Evolutionary conservation across 1,140 invertebrate species (phyloP).

Genomic region (Pectinophora gossypiella): DNA sequence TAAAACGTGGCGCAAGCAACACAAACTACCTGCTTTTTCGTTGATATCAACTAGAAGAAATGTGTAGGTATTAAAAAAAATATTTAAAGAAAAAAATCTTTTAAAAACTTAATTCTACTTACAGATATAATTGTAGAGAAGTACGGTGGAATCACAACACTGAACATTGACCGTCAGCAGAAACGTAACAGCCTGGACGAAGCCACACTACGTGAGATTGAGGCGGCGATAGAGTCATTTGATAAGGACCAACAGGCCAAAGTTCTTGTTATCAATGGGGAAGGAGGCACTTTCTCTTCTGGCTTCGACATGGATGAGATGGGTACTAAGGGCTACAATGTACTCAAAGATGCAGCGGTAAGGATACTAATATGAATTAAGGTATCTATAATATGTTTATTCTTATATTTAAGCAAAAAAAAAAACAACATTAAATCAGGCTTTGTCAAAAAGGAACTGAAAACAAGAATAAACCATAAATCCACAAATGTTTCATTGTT

Average conservation of each 20-base stretch:
- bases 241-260: conserved; percentile 82
- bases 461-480: too few species aligned
- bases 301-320: conserved; percentile 90
- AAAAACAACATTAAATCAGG: too few species aligned
- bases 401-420: too few species aligned
- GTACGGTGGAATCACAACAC: conserved; percentile 79
- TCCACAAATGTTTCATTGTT: too few species aligned
- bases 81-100: too few species aligned
- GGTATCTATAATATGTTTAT: too few species aligned
- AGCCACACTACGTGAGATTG: conserved; percentile 80
- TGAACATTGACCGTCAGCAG: conserved; percentile 91
- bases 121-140: conserved; percentile 77
- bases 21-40: too few species aligned
- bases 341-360: conserved; percentile 67
- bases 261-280: conserved; percentile 89
- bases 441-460: too few species aligned
- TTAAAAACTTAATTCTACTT: conserved; percentile 22
- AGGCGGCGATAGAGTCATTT: conserved; percentile 85
- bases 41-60: too few species aligned
- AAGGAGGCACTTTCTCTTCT: conserved; percentile 93
- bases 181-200: conserved; percentile 88
- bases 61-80: too few species aligned
- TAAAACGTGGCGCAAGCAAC: too few species aligned
- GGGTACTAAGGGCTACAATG: conserved; percentile 70
- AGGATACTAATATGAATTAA: too few species aligned